Percentiles rank a stretch among this genome's conserved stretches.
Evolutionary conservation across 2,888 invertebrate species (phyloP).

Genomic region (Taphrorychus bicolor): DNA sequence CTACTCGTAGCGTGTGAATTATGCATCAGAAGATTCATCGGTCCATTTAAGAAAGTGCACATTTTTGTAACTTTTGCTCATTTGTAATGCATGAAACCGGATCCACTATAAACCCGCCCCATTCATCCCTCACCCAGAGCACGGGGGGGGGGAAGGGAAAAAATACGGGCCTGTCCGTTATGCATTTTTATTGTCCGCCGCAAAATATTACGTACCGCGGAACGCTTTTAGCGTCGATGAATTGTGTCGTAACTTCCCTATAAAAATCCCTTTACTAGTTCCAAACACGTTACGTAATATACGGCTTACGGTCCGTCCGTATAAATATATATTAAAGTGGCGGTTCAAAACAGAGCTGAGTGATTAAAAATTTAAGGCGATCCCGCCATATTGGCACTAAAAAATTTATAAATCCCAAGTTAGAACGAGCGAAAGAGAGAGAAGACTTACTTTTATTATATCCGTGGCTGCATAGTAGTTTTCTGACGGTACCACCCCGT

Average conservation of each 20-base stretch:
- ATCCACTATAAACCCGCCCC: conserved; percentile 23
- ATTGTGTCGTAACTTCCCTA: conserved; percentile 7
- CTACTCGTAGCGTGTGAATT: conserved; percentile 28
- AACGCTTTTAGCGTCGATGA: conserved; percentile 18
- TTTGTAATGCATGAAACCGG: conserved; percentile 39
- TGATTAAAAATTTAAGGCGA: neutral
- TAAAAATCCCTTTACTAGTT: neutral
- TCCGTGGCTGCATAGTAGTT: conserved; percentile 83
- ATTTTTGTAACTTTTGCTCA: conserved; percentile 38
- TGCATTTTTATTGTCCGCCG: conserved; percentile 16
- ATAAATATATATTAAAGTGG: neutral
- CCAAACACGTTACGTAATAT: neutral
- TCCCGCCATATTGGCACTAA: neutral
- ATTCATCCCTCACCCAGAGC: conserved; percentile 24
- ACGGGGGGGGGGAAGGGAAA: no score
- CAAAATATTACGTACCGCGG: conserved; percentile 16
- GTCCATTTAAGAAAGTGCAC: conserved; percentile 41
- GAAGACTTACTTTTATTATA: conserved; percentile 69
- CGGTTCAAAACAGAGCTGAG: no score
- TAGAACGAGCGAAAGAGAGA: neutral
- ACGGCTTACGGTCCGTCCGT: neutral
- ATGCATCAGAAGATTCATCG: conserved; percentile 38
- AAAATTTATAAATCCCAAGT: neutral
- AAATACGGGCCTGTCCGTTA: conserved; percentile 16
- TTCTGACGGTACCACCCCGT: conserved; percentile 58